phyloP scores from a whole-genome alignment of 2,888 invertebrate genomes.

The Pristionchus fissidentatus region DNA sequence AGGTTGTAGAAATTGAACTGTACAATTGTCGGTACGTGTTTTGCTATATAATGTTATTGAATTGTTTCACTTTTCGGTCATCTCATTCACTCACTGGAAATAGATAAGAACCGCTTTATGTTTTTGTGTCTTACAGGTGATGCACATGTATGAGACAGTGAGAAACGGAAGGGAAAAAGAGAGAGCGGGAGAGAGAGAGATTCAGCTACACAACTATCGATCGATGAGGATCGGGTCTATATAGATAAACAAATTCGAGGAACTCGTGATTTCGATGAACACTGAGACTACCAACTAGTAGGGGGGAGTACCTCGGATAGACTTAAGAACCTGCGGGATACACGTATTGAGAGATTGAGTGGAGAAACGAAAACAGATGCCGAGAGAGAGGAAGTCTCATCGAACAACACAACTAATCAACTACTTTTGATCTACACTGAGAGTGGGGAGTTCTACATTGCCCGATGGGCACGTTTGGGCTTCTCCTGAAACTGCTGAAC shows the following conservation, averaged over 20 bases:
- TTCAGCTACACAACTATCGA: conserved; percentile 25
- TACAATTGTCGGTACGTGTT: conserved; percentile 29
- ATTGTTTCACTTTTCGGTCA: neutral
- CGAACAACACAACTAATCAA: conserved; percentile 29
- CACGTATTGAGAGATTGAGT: conserved; percentile 10
- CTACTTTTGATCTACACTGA: neutral
- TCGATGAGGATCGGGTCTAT: conserved; percentile 14
- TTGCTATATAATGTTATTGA: too few species aligned
- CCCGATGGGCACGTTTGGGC: neutral
- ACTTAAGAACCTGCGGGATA: conserved; percentile 32
- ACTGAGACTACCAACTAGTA: conserved; percentile 10
- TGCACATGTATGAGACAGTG: neutral
- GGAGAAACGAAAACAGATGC: neutral
- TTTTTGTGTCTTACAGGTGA: conserved; percentile 22
- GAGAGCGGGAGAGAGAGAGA: conserved; percentile 2
- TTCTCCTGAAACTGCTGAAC: conserved; percentile 66
- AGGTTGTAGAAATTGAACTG: conserved; percentile 39
- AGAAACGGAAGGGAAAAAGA: neutral
- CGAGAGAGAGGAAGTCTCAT: neutral
- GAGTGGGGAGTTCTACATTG: neutral
- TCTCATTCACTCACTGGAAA: too few species aligned
- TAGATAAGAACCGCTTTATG: too few species aligned
- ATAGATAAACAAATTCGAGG: neutral
- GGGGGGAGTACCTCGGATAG: conserved; percentile 32
- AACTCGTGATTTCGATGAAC: conserved; percentile 5